Evolutionary conservation across 2,797 vertebrate species (phyloP), one percentile per base, ranked within the genome.

Genomic region (Chelonia mydas): DNA sequence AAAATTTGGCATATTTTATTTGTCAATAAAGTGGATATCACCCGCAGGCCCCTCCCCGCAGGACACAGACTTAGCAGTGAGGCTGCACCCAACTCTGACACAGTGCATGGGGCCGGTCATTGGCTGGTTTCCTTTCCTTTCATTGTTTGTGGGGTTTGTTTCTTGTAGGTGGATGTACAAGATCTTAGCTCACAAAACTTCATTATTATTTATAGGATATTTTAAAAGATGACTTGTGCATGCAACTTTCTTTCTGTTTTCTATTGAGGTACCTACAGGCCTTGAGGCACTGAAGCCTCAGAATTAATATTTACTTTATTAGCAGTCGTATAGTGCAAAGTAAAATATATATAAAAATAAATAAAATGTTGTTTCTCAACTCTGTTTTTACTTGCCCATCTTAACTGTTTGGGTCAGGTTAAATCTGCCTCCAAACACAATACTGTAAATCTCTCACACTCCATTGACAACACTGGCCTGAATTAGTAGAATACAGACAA

Each of bases 401-500:
- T 51, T 91, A 41, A 33, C 37, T 57, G 55, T 90, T 37, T 23
- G 41, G 80, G 85, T 87, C 84, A 93, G 81, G 33, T 57, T 82
- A 92, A 90, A 89, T 92, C 68, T 90, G 49, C 50, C 27, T 90
- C 37, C 57, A 25, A 55, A 11, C 27, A 3, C 81, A 83, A 93
- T 80, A 37, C 17, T 2, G 2, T 90, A 83, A 91, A 91, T 96
- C 55, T 96, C 80, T 61, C 0, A 0, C 19, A 84, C 28, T 74
- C 95, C 87, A 86, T 92, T 92, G 95, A 88, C 84, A 91, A 90
- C 53, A 54, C 31, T 81, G 83, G 61, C 13, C 93, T 89, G 91
- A 97, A 96, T 94, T 92, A 95, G 86, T n/a, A 54, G 87, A 82
- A 94, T 94, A 68, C 93, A 93, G 85, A 17, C 76, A 65, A 79